Percentiles rank a stretch among this genome's conserved stretches.
Conservation (phyloP, 2,888 invertebrate species). For the Lasiommata megera region DNA sequence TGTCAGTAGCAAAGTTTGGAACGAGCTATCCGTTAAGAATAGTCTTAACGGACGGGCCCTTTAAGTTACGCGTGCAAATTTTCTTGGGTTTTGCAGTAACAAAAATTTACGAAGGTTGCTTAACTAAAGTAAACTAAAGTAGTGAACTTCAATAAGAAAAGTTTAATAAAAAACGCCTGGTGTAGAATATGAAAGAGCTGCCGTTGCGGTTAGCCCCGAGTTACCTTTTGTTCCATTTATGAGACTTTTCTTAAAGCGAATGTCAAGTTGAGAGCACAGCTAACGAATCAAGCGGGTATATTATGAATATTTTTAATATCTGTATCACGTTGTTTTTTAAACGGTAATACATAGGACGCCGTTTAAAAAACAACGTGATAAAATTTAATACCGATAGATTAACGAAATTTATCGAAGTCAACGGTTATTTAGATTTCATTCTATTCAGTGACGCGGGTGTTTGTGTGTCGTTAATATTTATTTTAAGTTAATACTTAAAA, state of each 20-base stretch:
- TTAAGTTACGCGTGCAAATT: background rate
- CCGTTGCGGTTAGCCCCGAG: slow-evolving; percentile 4
- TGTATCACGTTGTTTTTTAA: background rate
- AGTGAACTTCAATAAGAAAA: slow-evolving; percentile 13
- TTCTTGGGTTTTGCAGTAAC: background rate
- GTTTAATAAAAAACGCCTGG: slow-evolving; percentile 14
- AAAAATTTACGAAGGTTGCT: background rate
- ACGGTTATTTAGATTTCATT: too few relatives aligned
- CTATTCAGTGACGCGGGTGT: too few relatives aligned
- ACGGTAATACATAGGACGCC: too few relatives aligned
- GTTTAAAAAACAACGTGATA: too few relatives aligned
- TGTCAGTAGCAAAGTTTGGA: too few relatives aligned
- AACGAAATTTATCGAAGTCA: too few relatives aligned
- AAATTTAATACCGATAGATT: too few relatives aligned
- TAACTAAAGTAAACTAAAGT: slow-evolving; percentile 6
- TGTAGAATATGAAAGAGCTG: slow-evolving; percentile 11
- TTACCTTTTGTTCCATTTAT: slow-evolving; percentile 25
- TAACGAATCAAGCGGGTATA: slow-evolving; percentile 18
- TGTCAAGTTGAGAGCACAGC: slow-evolving; percentile 25
- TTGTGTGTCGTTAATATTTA: too few relatives aligned
- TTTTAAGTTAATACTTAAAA: too few relatives aligned
- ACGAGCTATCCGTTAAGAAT: too few relatives aligned
- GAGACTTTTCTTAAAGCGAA: slow-evolving; percentile 25
- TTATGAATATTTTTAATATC: background rate
- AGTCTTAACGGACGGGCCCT: too few relatives aligned